A percentile compares a stretch with the other conserved stretches of the same genome.
Evolutionary conservation across 2,113 vertebrate species (phyloP).

Genomic region (Channa maculata): DNA sequence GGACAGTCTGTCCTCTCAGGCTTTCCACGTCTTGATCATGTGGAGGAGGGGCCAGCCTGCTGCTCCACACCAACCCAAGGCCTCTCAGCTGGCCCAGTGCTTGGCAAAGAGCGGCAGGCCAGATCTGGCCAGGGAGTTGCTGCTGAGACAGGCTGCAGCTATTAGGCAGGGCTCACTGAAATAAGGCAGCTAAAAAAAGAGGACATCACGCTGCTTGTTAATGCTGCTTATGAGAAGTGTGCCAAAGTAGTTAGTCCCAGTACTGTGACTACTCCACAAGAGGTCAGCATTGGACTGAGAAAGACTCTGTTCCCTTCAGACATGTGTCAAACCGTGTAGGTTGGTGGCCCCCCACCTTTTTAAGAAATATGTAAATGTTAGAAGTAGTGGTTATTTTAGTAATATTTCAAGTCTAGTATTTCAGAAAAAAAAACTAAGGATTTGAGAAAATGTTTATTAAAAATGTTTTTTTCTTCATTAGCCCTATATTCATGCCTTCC

Average conservation of each 20-base stretch:
- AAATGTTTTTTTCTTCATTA: too few species aligned
- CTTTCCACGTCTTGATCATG: conserved; percentile 86
- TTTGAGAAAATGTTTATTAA: not conserved
- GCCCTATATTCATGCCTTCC: too few species aligned
- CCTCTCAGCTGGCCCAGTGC: conserved; percentile 82
- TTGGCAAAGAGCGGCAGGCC: conserved; percentile 85
- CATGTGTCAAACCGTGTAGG: not conserved
- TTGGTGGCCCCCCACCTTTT: too few species aligned
- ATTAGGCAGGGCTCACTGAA: not conserved
- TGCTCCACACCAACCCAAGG: conserved; percentile 76
- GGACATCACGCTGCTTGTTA: not conserved
- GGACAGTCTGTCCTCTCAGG: conserved; percentile 80
- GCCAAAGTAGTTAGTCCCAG: not conserved
- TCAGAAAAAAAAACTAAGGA: not conserved
- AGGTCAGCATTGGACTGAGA: conserved; percentile 49
- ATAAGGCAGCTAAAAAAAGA: not conserved
- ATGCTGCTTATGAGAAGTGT: not conserved
- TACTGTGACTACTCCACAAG: conserved; percentile 41
- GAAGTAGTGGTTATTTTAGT: too few species aligned
- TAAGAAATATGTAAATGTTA: not conserved
- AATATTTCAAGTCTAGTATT: too few species aligned
- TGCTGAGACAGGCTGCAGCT: conserved; percentile 54
- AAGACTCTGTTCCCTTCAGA: not conserved
- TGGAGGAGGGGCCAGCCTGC: conserved; percentile 88
- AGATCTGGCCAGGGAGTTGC: conserved; percentile 84